Evolutionary conservation across 2,797 vertebrate species (phyloP), one percentile per base, ranked within the genome.

Genomic region (Anomalospiza imberbis): DNA sequence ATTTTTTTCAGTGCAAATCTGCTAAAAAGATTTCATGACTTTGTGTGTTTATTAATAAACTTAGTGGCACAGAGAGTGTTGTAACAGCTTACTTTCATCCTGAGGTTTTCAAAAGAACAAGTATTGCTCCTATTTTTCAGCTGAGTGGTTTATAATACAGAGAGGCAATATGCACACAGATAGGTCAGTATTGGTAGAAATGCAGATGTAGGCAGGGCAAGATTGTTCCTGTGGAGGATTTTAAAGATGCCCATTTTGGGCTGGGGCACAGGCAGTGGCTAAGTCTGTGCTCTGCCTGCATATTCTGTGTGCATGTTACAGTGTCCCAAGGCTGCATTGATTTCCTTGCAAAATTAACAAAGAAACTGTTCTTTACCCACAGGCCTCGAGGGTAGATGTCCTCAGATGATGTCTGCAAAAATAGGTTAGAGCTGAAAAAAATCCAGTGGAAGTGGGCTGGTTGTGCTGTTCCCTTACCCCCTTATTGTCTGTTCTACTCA

Each of bases 271-370:
- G 55, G 42, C 66, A 55, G 74, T 1, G 8, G 34, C 72, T 88
- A 42, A 65, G 68, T 32, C 44, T 92, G 51, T 85, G 67, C 24
- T 85, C 66, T 81, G 73, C 44, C 57, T 80, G 62, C 13, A 6
- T 68, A 8, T 55, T 75, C 71, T 76, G 18, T 81, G 38, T 36
- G 18, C 62, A 22, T 3, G 1, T 48, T 89, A 9, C 4, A 12
- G 3, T 80, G 72, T 92, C 76, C 61, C 70, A 66, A 61, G 85
- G 88, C 79, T 91, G 66, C 76, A 48, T 34, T 68, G 57, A 89
- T 94, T 94, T 94, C 73, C 62, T 89, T 86, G 70, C 58, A 94
- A 82, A 94, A 72, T 84, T 81, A 92, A 88, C 82, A 78, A 83
- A 82, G 75, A 62, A 85, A 88, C 42, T 62, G 50, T 81, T 83